Evolutionary conservation across 2,888 invertebrate species (phyloP), one percentile per base, ranked within the genome.

Genomic region (Torymus tubicola): DNA sequence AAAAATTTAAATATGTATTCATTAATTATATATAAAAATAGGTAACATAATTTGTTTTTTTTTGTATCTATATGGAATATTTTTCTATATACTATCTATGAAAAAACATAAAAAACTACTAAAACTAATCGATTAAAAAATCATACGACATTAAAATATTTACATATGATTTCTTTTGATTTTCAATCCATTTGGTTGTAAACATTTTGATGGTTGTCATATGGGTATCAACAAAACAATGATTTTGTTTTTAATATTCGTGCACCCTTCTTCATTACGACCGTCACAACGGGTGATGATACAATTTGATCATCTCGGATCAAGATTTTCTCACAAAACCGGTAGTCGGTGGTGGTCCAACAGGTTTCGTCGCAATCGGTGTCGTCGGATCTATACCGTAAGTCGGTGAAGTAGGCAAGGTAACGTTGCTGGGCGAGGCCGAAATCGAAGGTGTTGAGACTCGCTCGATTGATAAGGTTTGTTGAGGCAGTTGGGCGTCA

Each of bases 401-500:
- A 12, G 81, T 76, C 73, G 82, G 57, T 24, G 83, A 68, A 16
- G 81, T 69, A 70, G 82, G 82, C 21, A 84, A 79, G 67, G 53
- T 78, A 50, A 81, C 69, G 57, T 78, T 74, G 71, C 85, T 86
- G 18, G 87, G 83, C 16, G 82, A 75, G 18, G 82, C 18, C 2
- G 84, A 83, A 14, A 83, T 78, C 31, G 85, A 82, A 60, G 86
- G 83, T 42, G 82, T 83, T 8, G 91, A 88, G 1, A 91, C 91
- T 81, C 94, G 91, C 88, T 94, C 94, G 83, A 94, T 94, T 0
- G 93, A 94, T 93, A 96, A 92, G 0, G 93, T 93, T 83, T 94
- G 94, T 85, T 94, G 95, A 0, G 96, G 95, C 70, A 95, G 93
- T 85, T 94, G 94, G 86, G 93, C 94, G 90, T 96, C 96, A 0